Percentiles rank a stretch among this genome's conserved stretches.
Evolutionary conservation across 1,140 invertebrate genomes (phyloP).

Genomic region (Diorhabda elongata): DNA sequence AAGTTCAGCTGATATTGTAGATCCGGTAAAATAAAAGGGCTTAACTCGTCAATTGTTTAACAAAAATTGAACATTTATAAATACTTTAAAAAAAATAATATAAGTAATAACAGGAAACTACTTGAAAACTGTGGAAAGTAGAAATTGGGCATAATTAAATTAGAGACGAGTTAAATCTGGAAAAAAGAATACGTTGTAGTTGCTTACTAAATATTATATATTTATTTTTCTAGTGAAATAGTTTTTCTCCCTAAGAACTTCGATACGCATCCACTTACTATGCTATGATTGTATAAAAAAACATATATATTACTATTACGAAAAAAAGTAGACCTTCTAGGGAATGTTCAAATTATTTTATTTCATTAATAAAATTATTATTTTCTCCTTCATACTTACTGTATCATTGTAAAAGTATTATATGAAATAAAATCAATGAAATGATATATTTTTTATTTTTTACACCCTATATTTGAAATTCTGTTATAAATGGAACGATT

Average conservation of each 20-base stretch:
- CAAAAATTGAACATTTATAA: not conserved
- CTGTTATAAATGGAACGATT: too few relatives aligned
- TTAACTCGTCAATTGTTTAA: too few relatives aligned
- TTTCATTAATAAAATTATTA: conserved; percentile 21
- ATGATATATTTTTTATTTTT: not conserved
- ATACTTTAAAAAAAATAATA: not conserved
- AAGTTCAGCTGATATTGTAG: too few relatives aligned
- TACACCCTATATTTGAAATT: too few relatives aligned
- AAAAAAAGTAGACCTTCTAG: conserved; percentile 35
- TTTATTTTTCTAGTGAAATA: conserved; percentile 30
- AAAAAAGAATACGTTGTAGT: conserved; percentile 23
- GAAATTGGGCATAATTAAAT: too few relatives aligned
- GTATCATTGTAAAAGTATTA: conserved; percentile 40
- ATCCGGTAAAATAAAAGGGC: too few relatives aligned
- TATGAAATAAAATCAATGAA: conserved; percentile 30
- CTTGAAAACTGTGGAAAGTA: too few relatives aligned
- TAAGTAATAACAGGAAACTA: too few relatives aligned
- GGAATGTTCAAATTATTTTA: conserved; percentile 32
- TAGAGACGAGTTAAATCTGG: not conserved
- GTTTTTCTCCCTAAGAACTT: conserved; percentile 23
- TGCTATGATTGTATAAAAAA: conserved; percentile 39
- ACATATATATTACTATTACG: conserved; percentile 30
- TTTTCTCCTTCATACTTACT: conserved; percentile 25
- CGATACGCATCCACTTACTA: conserved; percentile 31
- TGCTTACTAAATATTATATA: conserved; percentile 28